These are phyloP conservation scores for Sphaeridia pumilis DNA, from an alignment of 2,888 invertebrate genomes.

Conservation along the genomic window DNA sequence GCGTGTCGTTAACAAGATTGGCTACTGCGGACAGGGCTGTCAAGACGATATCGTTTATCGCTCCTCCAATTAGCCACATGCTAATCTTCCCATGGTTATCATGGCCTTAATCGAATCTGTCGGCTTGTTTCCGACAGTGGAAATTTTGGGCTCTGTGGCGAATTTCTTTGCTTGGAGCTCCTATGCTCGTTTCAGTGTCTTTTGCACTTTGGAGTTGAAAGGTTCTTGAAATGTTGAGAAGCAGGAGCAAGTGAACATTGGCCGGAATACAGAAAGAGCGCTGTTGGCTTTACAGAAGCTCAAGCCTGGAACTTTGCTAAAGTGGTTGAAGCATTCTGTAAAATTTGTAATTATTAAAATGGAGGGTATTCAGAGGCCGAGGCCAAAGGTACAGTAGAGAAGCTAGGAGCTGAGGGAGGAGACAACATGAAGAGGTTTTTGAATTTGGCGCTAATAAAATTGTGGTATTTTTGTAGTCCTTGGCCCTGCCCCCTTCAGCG, in stretches of 20 bases:
- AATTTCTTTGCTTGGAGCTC: no score
- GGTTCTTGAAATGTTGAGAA: no score
- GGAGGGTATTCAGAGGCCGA: background rate
- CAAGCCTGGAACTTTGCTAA: background rate
- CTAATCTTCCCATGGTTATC: conserved; percentile 15
- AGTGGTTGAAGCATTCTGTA: background rate
- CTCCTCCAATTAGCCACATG: conserved; percentile 13
- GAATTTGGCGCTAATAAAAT: background rate
- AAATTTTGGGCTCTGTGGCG: no score
- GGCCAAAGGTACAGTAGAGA: background rate
- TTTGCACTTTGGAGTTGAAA: background rate
- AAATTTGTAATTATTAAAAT: background rate
- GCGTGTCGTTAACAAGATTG: conserved; percentile 12
- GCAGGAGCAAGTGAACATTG: no score
- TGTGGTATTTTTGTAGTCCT: conserved; percentile 24
- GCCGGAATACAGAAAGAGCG: no score
- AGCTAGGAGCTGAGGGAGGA: background rate
- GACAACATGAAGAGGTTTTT: background rate
- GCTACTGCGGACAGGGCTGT: conserved; percentile 8
- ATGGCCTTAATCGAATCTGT: conserved; percentile 9
- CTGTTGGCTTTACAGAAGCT: no score
- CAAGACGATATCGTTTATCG: conserved; percentile 1
- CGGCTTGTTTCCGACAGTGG: background rate
- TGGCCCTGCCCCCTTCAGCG: conserved; percentile 30
- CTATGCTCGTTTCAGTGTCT: no score